Conservation (phyloP, 1,140 invertebrate genomes). For the Nymphalis io region DNA sequence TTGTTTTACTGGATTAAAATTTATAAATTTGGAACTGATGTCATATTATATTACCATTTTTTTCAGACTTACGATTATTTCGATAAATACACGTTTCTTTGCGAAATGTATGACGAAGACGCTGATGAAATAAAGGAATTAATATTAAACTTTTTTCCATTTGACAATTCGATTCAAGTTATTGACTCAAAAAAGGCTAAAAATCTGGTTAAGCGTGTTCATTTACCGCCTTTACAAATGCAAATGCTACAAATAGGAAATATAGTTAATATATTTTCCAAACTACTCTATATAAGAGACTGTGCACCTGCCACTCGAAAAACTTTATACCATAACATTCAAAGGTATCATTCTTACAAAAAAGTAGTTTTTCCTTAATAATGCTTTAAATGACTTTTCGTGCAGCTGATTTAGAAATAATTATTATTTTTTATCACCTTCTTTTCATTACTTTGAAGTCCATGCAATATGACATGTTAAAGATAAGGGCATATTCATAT, state of each 20-base stretch:
- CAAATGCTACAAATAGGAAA: slow-evolving; percentile 74
- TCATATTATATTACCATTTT: background rate
- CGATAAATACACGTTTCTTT: slow-evolving; percentile 72
- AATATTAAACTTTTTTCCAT: slow-evolving; percentile 66
- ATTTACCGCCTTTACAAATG: slow-evolving; percentile 57
- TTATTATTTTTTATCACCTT: no score
- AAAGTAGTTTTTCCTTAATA: background rate
- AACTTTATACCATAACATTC: slow-evolving; percentile 60
- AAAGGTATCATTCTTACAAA: slow-evolving; percentile 50
- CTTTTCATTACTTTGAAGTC: no score
- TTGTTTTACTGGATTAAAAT: no score
- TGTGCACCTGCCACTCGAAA: slow-evolving; percentile 63
- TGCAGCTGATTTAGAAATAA: no score
- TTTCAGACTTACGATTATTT: slow-evolving; percentile 69
- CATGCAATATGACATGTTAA: no score
- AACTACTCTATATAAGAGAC: slow-evolving; percentile 62
- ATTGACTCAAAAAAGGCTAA: slow-evolving; percentile 61
- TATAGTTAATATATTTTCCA: slow-evolving; percentile 70
- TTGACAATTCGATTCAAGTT: slow-evolving; percentile 74
- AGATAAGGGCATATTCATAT: no score
- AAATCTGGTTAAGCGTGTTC: slow-evolving; percentile 60
- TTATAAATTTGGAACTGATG: no score
- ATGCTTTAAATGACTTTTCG: background rate
- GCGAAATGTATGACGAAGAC: slow-evolving; percentile 72
- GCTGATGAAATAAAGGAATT: slow-evolving; percentile 60